Evolutionary conservation across 37 sponge, comb jelly and placozoan genomes (phyloP).

Genomic region (Chondrilla cf. caribensis): DNA sequence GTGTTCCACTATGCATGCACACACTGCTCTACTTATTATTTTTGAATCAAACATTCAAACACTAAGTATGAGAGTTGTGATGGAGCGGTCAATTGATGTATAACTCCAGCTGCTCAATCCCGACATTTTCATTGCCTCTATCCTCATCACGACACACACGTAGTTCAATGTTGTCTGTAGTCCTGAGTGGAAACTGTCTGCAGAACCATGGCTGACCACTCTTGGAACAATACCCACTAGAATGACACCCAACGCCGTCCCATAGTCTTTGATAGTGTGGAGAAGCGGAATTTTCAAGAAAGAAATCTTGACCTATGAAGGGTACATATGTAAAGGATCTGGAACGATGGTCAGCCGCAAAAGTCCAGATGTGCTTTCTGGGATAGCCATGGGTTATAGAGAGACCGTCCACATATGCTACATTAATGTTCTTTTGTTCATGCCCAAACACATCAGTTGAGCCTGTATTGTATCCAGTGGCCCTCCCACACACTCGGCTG

Average conservation of each 20-base stretch:
- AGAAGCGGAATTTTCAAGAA: not conserved
- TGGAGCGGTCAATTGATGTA: not conserved
- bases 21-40: no score
- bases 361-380: not conserved
- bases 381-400: not conserved
- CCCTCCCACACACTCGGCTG: constrained; percentile 9
- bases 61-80: no score
- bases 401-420: not conserved
- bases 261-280: not conserved
- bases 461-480: not conserved
- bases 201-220: constrained; percentile 35
- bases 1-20: no score
- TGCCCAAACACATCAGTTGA: not conserved
- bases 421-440: not conserved
- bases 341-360: not conserved
- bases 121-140: constrained; percentile 5
- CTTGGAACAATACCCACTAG: not conserved
- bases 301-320: not conserved
- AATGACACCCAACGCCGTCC: not conserved
- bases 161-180: constrained; percentile 26
- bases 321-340: not conserved
- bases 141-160: constrained; percentile 8
- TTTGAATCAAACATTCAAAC: no score
- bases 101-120: not conserved
- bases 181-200: not conserved